Percentiles rank a stretch among this genome's conserved stretches.
Conservation (phyloP, 2,797 vertebrate genomes). For the Simalia tracyae region DNA sequence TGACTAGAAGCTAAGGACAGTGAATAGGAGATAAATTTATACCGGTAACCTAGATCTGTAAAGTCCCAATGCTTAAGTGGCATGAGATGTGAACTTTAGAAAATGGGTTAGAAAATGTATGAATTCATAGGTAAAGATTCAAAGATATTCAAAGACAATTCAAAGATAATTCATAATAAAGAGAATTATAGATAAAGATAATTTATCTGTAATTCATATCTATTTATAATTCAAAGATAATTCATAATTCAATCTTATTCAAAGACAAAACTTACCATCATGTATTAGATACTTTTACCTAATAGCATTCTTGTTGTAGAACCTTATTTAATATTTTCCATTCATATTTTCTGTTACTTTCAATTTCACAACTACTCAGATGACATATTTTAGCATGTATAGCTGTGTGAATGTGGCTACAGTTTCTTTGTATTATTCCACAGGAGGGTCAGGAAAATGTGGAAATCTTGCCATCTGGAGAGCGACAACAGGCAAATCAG, state of each 20-base stretch:
- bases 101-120: background rate
- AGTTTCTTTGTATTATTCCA: conserved; percentile 17
- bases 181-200: too few species aligned
- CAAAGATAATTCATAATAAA: too few species aligned
- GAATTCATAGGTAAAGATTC: background rate
- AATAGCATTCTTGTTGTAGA: background rate
- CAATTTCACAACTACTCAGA: background rate
- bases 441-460: conserved; percentile 95
- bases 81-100: background rate
- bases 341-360: background rate
- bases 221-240: too few species aligned
- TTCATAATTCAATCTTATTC: too few species aligned
- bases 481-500: conserved; percentile 90
- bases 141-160: too few species aligned
- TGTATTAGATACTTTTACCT: background rate
- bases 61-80: background rate
- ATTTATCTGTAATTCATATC: too few species aligned
- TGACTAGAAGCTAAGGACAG: background rate
- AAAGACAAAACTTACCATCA: background rate
- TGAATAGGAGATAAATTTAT: background rate
- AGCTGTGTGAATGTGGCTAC: background rate
- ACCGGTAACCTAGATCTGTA: background rate
- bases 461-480: conserved; percentile 91
- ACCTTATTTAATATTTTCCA: background rate
- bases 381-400: background rate